A percentile compares a stretch with the other conserved stretches of the same genome.
Evolutionary conservation across 2,797 vertebrate genomes (phyloP).

Genomic region (Sebastes wilsoni): DNA sequence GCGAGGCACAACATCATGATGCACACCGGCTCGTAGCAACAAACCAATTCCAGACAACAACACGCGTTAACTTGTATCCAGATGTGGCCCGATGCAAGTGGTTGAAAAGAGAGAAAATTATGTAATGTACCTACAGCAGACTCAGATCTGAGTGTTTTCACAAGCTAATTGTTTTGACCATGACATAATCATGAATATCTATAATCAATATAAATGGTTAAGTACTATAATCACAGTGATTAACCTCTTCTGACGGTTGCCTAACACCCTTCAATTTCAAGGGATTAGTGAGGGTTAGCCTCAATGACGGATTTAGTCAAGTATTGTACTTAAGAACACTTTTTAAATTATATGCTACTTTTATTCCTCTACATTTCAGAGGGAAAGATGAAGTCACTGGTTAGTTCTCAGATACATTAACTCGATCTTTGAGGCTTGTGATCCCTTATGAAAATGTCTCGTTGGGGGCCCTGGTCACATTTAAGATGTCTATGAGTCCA

Average conservation of each 20-base stretch:
- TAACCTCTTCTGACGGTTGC: slow-evolving; percentile 10
- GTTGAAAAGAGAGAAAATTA: not conserved
- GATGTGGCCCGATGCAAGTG: not conserved
- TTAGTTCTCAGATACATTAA: not conserved
- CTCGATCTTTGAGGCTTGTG: not conserved
- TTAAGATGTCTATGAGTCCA: not conserved
- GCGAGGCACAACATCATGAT: slow-evolving; percentile 8
- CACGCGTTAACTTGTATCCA: not conserved
- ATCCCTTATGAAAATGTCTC: not conserved
- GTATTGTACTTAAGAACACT: not conserved
- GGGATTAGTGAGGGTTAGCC: not conserved
- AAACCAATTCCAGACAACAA: slow-evolving; percentile 29
- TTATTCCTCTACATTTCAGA: not conserved
- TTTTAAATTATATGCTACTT: not conserved
- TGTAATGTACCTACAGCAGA: slow-evolving; percentile 16
- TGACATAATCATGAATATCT: slow-evolving; percentile 19
- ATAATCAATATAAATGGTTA: slow-evolving; percentile 36
- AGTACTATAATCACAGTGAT: slow-evolving; percentile 47
- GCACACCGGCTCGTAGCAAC: slow-evolving; percentile 17
- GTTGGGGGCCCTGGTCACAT: not conserved
- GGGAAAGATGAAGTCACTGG: not conserved
- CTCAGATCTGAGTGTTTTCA: not conserved
- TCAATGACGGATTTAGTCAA: not conserved
- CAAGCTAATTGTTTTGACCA: not conserved
- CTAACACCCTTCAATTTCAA: slow-evolving; percentile 26